A percentile compares a stretch with the other conserved stretches of the same genome.
Evolutionary conservation across 2,888 invertebrate genomes (phyloP).

Genomic region (Yponomeuta cagnagella): DNA sequence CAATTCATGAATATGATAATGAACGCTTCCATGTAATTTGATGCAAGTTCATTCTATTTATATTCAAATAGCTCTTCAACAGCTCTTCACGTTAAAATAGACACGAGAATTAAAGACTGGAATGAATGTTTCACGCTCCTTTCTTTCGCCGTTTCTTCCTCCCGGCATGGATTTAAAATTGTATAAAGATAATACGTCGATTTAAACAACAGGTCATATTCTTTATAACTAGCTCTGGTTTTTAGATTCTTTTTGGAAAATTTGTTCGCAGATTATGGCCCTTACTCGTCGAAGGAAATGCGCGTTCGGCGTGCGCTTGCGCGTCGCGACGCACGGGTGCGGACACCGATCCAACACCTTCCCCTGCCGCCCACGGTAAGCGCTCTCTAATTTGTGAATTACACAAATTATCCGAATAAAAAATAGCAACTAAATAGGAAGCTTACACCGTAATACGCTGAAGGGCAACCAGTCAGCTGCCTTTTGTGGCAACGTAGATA

Average conservation of each 20-base stretch:
- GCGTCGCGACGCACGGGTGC: conserved; percentile 57
- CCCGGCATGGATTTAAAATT: background rate
- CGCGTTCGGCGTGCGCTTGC: conserved; percentile 56
- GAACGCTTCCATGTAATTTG: conserved; percentile 56
- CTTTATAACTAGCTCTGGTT: background rate
- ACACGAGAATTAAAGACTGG: conserved; percentile 21
- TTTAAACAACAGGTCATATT: too few species aligned
- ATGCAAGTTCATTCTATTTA: conserved; percentile 54
- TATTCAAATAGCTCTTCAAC: conserved; percentile 48
- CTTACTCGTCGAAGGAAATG: conserved; percentile 61
- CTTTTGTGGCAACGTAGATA: too few species aligned
- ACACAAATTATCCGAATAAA: background rate
- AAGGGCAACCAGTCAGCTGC: background rate
- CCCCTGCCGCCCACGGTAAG: conserved; percentile 60
- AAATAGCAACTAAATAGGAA: background rate
- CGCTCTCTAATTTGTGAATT: background rate
- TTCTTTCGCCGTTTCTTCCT: background rate
- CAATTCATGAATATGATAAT: conserved; percentile 63
- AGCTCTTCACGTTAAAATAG: conserved; percentile 19
- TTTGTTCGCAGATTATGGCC: conserved; percentile 52
- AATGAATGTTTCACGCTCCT: conserved; percentile 22
- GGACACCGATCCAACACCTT: conserved; percentile 50
- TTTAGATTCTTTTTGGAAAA: background rate
- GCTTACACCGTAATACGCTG: background rate
- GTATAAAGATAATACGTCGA: too few species aligned